These are phyloP conservation scores for Eunapius fragilis DNA, from an alignment of 37 sponge, comb jelly and placozoan genomes.

Conservation along the genomic window DNA sequence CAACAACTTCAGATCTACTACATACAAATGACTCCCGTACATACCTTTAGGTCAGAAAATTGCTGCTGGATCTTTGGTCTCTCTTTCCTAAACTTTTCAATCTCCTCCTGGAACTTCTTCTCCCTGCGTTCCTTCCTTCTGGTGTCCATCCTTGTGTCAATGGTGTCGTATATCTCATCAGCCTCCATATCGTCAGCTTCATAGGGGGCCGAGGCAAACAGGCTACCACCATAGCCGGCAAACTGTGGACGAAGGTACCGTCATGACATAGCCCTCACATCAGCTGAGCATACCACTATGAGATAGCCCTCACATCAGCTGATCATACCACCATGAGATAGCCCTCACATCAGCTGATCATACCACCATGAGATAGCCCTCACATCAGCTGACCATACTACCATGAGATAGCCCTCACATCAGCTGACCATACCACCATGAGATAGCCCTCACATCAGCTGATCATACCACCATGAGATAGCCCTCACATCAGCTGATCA, in stretches of 20 bases:
- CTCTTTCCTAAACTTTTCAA: conserved; percentile 89
- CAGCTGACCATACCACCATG: too few relatives aligned
- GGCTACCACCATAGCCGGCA: conserved; percentile 92
- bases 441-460: too few relatives aligned
- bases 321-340: too few relatives aligned
- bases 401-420: too few relatives aligned
- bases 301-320: too few relatives aligned
- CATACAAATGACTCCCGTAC: neutral
- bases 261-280: too few relatives aligned
- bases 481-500: too few relatives aligned
- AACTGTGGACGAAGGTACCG: conserved; percentile 56
- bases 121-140: conserved; percentile 90
- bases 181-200: conserved; percentile 97
- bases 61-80: conserved; percentile 99
- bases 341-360: too few relatives aligned
- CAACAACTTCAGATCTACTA: neutral
- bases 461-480: too few relatives aligned
- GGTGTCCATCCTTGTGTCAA: conserved; percentile 91
- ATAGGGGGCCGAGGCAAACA: conserved; percentile 93
- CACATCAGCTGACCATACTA: too few relatives aligned
- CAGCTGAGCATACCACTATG: too few relatives aligned
- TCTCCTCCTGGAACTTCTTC: conserved; percentile 91
- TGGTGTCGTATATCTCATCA: conserved; percentile 84
- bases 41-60: conserved; percentile 93
- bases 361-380: too few relatives aligned